A percentile compares a stretch with the other conserved stretches of the same genome.
Evolutionary conservation across 2,888 invertebrate genomes (phyloP).

Genomic region (Linhomoeus sp.): DNA sequence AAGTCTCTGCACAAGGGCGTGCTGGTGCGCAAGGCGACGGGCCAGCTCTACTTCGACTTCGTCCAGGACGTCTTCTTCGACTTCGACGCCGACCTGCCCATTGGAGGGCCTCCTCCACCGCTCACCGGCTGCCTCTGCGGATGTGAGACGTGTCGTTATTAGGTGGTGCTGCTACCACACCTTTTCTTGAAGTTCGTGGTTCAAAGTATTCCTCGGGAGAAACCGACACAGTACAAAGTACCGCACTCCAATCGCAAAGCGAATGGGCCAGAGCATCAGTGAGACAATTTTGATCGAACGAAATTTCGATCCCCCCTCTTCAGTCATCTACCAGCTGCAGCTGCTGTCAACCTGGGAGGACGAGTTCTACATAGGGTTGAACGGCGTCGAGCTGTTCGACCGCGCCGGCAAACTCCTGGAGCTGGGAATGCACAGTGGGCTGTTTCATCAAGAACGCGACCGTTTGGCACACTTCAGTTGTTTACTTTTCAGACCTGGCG

Average conservation of each 20-base stretch:
- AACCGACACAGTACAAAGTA: too few species aligned
- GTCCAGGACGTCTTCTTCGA: constrained; percentile 42
- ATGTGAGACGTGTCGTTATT: too few species aligned
- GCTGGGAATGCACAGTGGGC: constrained; percentile 50
- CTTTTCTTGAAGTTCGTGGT: too few species aligned
- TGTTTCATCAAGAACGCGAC: background rate
- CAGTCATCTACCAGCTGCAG: constrained; percentile 49
- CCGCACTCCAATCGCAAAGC: too few species aligned
- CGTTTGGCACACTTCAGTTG: background rate
- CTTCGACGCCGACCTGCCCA: too few species aligned
- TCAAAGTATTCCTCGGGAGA: too few species aligned
- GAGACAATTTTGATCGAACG: too few species aligned
- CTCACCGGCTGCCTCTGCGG: constrained; percentile 15
- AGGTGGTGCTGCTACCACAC: too few species aligned
- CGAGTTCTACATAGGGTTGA: constrained; percentile 59
- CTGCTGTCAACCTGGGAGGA: constrained; percentile 65
- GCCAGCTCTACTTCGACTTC: constrained; percentile 53
- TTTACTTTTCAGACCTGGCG: constrained; percentile 45
- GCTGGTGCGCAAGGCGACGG: constrained; percentile 49
- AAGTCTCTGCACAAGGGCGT: constrained; percentile 32
- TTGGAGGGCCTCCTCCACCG: constrained; percentile 11
- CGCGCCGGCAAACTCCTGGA: constrained; percentile 42
- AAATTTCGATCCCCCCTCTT: too few species aligned
- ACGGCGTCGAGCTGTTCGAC: constrained; percentile 55
- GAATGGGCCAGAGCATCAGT: too few species aligned